These are phyloP conservation scores for Ailuropoda melanoleuca DNA, from an alignment of 2,113 vertebrate species.

Conservation along the genomic window DNA sequence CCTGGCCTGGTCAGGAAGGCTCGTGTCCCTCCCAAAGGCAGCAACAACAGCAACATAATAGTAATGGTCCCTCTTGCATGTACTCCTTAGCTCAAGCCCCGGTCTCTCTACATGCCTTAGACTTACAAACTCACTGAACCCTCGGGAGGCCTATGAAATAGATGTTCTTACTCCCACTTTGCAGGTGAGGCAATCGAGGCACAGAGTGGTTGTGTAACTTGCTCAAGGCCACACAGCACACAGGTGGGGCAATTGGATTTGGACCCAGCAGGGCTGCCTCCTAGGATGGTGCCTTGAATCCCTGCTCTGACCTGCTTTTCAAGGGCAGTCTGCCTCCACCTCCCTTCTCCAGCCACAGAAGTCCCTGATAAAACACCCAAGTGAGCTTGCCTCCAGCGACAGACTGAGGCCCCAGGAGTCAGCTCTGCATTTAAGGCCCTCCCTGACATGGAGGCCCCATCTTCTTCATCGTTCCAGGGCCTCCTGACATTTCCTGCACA, in stretches of 20 bases:
- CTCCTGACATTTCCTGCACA: not conserved
- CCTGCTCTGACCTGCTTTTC: not conserved
- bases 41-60: accelerated
- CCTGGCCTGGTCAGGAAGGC: not conserved
- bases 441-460: accelerated
- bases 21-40: no score
- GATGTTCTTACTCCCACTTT: not conserved
- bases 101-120: accelerated
- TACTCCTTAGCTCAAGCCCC: accelerated
- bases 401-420: not conserved
- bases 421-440: not conserved
- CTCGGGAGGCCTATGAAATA: accelerated
- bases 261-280: not conserved
- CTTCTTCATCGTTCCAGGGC: not conserved
- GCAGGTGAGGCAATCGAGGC: not conserved
- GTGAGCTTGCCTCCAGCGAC: not conserved
- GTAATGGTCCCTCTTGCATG: accelerated
- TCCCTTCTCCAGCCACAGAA: not conserved
- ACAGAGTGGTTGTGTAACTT: not conserved
- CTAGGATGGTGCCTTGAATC: not conserved
- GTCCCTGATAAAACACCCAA: accelerated
- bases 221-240: not conserved
- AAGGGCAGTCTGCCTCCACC: not conserved
- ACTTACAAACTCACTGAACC: accelerated
- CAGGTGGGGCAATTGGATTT: not conserved